Conservation (phyloP, 2,888 invertebrate genomes). For the Leptopilina myrica region DNA sequence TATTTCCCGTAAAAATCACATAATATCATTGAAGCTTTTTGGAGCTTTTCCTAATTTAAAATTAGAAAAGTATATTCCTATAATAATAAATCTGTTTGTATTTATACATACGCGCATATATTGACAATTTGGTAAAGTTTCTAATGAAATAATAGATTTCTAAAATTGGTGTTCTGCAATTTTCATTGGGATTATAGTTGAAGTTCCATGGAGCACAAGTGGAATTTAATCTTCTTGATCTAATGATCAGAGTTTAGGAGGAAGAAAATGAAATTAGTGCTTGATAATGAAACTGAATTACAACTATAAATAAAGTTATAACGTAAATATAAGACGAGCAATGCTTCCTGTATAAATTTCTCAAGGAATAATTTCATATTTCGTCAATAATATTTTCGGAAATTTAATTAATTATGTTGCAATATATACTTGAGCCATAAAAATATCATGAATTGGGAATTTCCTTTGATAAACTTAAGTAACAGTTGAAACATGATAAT, state of each 20-base stretch:
- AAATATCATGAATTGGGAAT: too few species aligned
- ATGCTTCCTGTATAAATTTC: neutral
- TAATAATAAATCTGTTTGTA: neutral
- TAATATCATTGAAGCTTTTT: too few species aligned
- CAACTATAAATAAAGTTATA: neutral
- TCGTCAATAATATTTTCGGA: neutral
- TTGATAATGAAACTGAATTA: slow-evolving; percentile 31
- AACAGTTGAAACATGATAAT: too few species aligned
- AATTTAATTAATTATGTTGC: too few species aligned
- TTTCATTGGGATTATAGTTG: slow-evolving; percentile 10
- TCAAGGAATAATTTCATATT: neutral
- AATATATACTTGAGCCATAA: too few species aligned
- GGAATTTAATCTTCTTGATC: slow-evolving; percentile 33
- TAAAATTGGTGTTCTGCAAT: neutral
- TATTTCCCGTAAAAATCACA: too few species aligned
- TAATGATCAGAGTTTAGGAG: slow-evolving; percentile 32
- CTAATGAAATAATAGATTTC: slow-evolving; percentile 5
- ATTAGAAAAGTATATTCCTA: too few species aligned
- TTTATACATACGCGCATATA: neutral
- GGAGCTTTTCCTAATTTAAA: too few species aligned
- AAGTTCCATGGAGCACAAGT: slow-evolving; percentile 9
- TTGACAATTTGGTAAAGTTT: neutral
- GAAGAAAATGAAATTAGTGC: slow-evolving; percentile 29
- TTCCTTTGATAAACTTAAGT: too few species aligned
- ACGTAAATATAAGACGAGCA: neutral